Conservation (phyloP, 1,140 invertebrate genomes). For the Pissodes strobi region DNA sequence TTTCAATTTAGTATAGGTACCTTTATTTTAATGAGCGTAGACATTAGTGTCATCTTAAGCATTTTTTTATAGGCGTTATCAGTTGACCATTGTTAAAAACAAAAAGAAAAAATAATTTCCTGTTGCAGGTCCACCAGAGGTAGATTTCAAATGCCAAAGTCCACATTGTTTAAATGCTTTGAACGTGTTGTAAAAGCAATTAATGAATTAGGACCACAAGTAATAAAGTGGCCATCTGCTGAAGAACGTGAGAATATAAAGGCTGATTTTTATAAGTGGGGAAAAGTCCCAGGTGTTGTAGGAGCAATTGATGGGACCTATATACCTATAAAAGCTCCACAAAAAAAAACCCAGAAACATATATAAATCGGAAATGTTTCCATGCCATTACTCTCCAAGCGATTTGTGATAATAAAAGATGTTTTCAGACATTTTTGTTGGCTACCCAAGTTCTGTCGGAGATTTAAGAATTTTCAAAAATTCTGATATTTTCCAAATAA, state of each 20-base stretch:
- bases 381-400: conserved; percentile 31
- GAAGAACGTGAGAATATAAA: conserved; percentile 10
- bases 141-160: conserved; percentile 28
- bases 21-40: too few relatives aligned
- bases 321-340: conserved; percentile 36
- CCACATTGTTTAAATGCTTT: conserved; percentile 21
- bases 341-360: conserved; percentile 32
- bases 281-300: conserved; percentile 13
- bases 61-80: too few relatives aligned
- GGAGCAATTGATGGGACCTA: conserved; percentile 38
- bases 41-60: too few relatives aligned
- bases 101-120: background rate
- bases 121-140: conserved; percentile 22
- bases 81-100: too few relatives aligned
- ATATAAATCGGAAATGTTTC: conserved; percentile 37
- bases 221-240: conserved; percentile 29
- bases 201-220: conserved; percentile 5
- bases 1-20: too few relatives aligned
- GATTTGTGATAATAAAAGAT: conserved; percentile 3
- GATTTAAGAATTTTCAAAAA: conserved; percentile 35
- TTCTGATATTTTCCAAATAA: conserved; percentile 34
- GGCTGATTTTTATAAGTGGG: conserved; percentile 2
- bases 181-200: conserved; percentile 21
- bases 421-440: conserved; percentile 21
- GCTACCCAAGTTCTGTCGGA: conserved; percentile 28